Evolutionary conservation across 1,140 invertebrate species (phyloP), one percentile per base, ranked within the genome.

Genomic region (Drosophila punjabiensis): DNA sequence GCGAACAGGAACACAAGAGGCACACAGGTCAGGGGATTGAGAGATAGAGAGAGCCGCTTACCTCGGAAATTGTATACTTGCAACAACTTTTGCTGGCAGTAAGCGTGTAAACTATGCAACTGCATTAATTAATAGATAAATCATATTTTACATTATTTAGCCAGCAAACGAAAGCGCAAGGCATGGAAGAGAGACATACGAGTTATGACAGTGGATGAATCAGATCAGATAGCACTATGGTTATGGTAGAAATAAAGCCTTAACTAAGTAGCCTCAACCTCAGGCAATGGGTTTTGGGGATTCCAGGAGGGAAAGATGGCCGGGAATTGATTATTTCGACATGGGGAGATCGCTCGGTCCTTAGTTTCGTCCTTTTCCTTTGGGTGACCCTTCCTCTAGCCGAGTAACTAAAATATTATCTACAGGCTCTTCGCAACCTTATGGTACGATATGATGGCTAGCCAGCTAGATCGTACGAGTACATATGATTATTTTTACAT

Each of bases 1-100:
- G 28, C 41, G 56, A 50, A 53, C 45, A 79, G 48, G 59, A 45
- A 70, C 39, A 62, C 58, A 68, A 62, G 39, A 53, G 71, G 68
- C 48, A 81, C 60, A 66, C 60, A 64, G 75, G 48, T 18, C 64
- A 47, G 20, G 43, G 24, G 50, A 65, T 41, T 58, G 24, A 52
- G 45, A 82, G 24, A 67, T 52, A 71, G 58, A 65, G 30, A 63
- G 69, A 81, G 59, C 82, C 79, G 84, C 91, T 92, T 92, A 92
- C 91, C 91, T 92, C 87, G 88, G 83, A 92, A 92, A 92, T 92
- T 89, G 82, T 92, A 92, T 77, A 90, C 86, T 90, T 90, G 86
- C 87, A 92, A 91, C 76, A 92, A 79, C 75, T 92, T 91, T 92
- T 92, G 91, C 82, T 92, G 91, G 81, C 91, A 92, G 80, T 89